These are phyloP conservation scores for Cyprinodon tularosa DNA, from an alignment of 2,113 vertebrate genomes.

Conservation along the genomic window DNA sequence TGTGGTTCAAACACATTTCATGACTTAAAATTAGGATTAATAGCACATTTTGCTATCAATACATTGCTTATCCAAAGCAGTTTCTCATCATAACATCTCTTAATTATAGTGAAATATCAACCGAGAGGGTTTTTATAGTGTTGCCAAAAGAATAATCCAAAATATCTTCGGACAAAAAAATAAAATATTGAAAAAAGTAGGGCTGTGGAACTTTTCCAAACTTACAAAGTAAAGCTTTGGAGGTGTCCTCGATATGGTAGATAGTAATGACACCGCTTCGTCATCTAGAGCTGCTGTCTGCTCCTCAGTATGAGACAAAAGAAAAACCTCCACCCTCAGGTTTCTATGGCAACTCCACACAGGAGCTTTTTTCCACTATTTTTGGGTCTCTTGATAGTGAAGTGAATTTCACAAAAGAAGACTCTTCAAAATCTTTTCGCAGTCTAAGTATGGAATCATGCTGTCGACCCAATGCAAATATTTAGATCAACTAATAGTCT, in stretches of 20 bases:
- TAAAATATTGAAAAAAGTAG: not conserved
- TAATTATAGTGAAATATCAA: not conserved
- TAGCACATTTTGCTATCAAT: not conserved
- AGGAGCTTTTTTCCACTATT: conserved; percentile 58
- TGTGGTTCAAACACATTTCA: not conserved
- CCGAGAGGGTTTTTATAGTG: not conserved
- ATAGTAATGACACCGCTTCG: conserved; percentile 31
- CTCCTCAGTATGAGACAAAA: conserved; percentile 53
- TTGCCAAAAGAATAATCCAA: not conserved
- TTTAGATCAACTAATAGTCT: conserved; percentile 7
- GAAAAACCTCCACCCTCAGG: conserved; percentile 55
- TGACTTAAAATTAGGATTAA: too few species aligned
- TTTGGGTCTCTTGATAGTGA: conserved; percentile 59
- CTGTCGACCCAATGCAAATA: not conserved
- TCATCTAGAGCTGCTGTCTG: conserved; percentile 52
- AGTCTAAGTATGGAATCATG: conserved; percentile 14
- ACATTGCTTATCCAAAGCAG: not conserved
- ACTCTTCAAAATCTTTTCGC: conserved; percentile 34
- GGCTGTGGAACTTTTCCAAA: conserved; percentile 6
- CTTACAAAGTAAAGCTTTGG: conserved; percentile 15
- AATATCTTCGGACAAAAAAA: not conserved
- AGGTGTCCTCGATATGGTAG: conserved; percentile 23
- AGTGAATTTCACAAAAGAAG: conserved; percentile 42
- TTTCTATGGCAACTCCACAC: conserved; percentile 73
- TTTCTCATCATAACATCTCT: not conserved